These are phyloP conservation scores for Philopedon plagiatum DNA, from an alignment of 2,888 invertebrate species.

Conservation along the genomic window DNA sequence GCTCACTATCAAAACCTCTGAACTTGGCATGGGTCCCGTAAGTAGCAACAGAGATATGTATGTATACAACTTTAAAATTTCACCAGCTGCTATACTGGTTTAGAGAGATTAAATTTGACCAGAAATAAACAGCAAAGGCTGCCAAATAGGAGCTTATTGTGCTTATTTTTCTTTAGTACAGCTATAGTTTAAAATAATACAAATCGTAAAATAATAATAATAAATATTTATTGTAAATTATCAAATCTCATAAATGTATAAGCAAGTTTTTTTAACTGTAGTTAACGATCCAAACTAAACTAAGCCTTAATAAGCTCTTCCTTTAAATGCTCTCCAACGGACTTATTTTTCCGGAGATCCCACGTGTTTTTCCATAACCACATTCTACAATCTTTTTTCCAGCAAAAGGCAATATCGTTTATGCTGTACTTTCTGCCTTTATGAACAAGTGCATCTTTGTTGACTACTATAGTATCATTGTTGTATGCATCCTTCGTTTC, in stretches of 20 bases:
- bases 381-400: conserved; percentile 81
- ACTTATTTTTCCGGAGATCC: conserved; percentile 59
- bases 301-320: conserved; percentile 36
- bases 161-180: no score
- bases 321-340: conserved; percentile 58
- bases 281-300: not conserved
- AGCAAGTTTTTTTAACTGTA: not conserved
- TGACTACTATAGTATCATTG: conserved; percentile 42
- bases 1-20: no score
- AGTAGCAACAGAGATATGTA: no score
- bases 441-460: conserved; percentile 34
- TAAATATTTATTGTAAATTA: not conserved
- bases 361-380: conserved; percentile 74
- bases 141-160: no score
- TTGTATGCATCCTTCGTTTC: conserved; percentile 42
- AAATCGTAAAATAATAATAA: not conserved
- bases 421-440: conserved; percentile 66
- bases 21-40: no score
- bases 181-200: not conserved
- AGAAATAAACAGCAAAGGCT: no score
- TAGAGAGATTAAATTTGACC: no score
- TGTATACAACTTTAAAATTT: no score
- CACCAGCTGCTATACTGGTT: no score
- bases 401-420: conserved; percentile 75
- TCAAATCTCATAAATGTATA: not conserved